Percentiles rank a stretch among this genome's conserved stretches.
Conservation (phyloP, 2,113 vertebrate species). For the Odontesthes bonariensis region DNA sequence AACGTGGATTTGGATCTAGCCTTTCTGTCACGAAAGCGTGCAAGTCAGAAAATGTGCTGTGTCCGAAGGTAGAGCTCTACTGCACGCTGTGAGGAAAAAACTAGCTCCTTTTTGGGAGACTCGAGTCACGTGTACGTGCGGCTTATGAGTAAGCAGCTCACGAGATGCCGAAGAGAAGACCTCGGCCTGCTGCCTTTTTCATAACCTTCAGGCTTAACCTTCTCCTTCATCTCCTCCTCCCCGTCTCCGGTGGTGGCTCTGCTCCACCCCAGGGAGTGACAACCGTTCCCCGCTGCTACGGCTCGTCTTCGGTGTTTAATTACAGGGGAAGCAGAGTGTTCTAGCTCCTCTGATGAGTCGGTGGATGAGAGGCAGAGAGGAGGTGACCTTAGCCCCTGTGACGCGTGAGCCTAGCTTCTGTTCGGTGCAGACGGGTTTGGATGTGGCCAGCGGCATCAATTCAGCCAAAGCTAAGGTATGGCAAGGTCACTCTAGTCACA, state of each 20-base stretch:
- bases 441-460: no score
- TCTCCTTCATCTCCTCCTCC: constrained; percentile 56
- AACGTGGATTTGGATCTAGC: no score
- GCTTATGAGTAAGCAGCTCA: background rate
- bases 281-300: constrained; percentile 55
- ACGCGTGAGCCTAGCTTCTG: background rate
- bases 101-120: no score
- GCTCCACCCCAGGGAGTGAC: constrained; percentile 61
- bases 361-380: constrained; percentile 52
- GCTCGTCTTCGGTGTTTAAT: constrained; percentile 79
- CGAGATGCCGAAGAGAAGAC: background rate
- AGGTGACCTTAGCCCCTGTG: constrained; percentile 44
- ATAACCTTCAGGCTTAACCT: constrained; percentile 58
- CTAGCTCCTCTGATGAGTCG: constrained; percentile 56
- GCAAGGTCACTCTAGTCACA: no score
- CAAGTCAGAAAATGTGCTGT: no score
- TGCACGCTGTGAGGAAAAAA: no score
- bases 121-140: no score
- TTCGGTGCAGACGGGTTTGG: background rate
- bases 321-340: constrained; percentile 77
- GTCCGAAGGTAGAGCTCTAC: no score
- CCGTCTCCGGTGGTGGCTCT: constrained; percentile 54
- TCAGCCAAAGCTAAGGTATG: no score
- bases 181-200: background rate
- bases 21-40: no score